These are phyloP conservation scores for Buathra laborator DNA, from an alignment of 2,888 invertebrate genomes.

Conservation along the genomic window DNA sequence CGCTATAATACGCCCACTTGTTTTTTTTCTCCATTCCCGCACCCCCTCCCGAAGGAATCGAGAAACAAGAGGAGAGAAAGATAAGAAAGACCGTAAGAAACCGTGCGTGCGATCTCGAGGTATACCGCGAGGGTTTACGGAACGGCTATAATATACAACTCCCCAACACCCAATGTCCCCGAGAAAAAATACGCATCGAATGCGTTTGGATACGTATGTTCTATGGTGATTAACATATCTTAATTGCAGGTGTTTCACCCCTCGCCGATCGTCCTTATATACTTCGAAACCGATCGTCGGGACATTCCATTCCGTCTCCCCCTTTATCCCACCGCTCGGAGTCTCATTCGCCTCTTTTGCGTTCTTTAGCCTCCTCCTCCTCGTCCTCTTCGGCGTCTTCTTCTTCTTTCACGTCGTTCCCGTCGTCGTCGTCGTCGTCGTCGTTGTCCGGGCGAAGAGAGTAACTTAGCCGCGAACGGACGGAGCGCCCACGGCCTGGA, in stretches of 20 bases:
- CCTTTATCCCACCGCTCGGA: conserved; percentile 64
- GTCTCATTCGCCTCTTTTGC: conserved; percentile 70
- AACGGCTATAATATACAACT: neutral
- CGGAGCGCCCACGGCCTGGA: conserved; percentile 73
- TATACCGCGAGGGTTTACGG: conserved; percentile 7
- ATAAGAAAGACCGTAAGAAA: conserved; percentile 10
- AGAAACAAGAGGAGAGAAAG: conserved; percentile 12
- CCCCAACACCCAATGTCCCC: conserved; percentile 9
- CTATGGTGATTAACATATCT: conserved; percentile 81
- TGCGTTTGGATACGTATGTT: conserved; percentile 72
- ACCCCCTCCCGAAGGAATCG: neutral
- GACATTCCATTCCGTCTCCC: conserved; percentile 73
- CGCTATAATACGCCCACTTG: conserved; percentile 22
- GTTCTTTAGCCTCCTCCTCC: conserved; percentile 69
- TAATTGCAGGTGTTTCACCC: conserved; percentile 80
- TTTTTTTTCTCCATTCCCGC: neutral
- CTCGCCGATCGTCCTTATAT: conserved; percentile 70
- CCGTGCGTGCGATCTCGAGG: conserved; percentile 17
- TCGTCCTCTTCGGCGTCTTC: conserved; percentile 31
- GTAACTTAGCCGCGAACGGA: conserved; percentile 45
- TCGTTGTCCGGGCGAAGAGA: conserved; percentile 27
- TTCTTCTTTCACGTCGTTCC: conserved; percentile 40
- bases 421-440: conserved; percentile 53
- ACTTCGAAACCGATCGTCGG: conserved; percentile 74
- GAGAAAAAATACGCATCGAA: conserved; percentile 61